Evolutionary conservation across 2,113 vertebrate genomes (phyloP), one percentile per base, ranked within the genome.

Genomic region (Falcunculus frontatus): DNA sequence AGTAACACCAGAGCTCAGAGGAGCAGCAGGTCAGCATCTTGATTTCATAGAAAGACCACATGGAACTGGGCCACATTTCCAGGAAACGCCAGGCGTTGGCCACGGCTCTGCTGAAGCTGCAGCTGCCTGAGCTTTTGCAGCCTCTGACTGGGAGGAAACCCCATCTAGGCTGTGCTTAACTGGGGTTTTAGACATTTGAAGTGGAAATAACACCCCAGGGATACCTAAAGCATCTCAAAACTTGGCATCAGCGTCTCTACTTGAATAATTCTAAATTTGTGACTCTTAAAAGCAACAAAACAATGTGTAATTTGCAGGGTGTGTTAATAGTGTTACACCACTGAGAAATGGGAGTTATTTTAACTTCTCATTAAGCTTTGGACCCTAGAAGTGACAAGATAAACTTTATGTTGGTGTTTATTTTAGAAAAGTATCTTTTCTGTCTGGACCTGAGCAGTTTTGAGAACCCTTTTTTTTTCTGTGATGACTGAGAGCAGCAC

Each of bases 301-400:
- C 22, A 15, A 16, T 3, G 5, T 62, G 18, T 32, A 7, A 9
- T 4, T 3, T 1, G 1, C 75, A 65, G 60, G 25, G 6, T 14
- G 44, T 74, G 10, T 44, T 41, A 42, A 5, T 1, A 33, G 35
- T 7, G 29, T 78, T 37, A 8, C 32, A 75, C 8, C 53, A 6
- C 57, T 44, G 68, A 30, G 53, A 63, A 57, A 21, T 1, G 7
- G 0, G 1, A 74, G 35, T 57, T 25, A 10, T 30, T 81, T 59
- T 37, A 53, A 41, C 64, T 2, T 39, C 53, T 64, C 16, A 0
- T 22, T 49, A 22, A 39, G 32, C 42, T 82, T 55, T 76, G 62
- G 22, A 33, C 41, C 35, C 37, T 20, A 9, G 46, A 73, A 75
- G 41, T 30, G 33, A 52, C 52, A 18, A 4, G 3, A 3, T 13